phyloP scores from a whole-genome alignment of 2,113 vertebrate genomes.

The Psophia crepitans region DNA sequence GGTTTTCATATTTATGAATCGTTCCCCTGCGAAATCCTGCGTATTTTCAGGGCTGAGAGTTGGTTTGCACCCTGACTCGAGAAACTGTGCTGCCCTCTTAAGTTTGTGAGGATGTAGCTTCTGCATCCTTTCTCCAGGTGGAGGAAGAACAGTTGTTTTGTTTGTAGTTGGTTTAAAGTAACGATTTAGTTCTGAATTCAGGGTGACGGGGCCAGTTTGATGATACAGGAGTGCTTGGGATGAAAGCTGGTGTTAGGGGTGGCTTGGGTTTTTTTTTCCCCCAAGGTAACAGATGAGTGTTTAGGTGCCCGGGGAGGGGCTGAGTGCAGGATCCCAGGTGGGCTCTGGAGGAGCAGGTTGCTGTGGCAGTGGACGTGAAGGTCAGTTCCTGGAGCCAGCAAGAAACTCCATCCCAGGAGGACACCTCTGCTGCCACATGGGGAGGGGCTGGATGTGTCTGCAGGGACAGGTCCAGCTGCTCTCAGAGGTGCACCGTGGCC shows the following conservation, averaged over 20 bases:
- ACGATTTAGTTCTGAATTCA: not conserved
- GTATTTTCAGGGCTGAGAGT: not conserved
- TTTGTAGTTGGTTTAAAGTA: not conserved
- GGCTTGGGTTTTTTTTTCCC: not conserved
- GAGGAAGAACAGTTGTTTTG: not conserved
- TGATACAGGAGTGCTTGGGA: not conserved
- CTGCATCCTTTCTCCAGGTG: not conserved
- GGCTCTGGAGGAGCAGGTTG: not conserved
- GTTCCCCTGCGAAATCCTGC: not conserved
- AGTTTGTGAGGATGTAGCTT: not conserved
- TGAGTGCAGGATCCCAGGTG: not conserved
- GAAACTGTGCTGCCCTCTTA: not conserved
- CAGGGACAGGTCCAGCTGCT: not conserved
- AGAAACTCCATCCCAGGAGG: not conserved
- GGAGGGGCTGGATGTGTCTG: not conserved
- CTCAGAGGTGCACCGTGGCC: not conserved
- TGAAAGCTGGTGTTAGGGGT: not conserved
- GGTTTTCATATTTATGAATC: not conserved
- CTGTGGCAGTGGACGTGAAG: not conserved
- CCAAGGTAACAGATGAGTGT: not conserved
- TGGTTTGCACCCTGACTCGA: not conserved
- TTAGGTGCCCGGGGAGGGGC: not conserved
- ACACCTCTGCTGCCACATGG: accelerated
- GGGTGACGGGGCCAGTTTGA: not conserved
- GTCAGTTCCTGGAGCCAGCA: not conserved